A percentile compares a stretch with the other conserved stretches of the same genome.
Evolutionary conservation across 1,140 invertebrate genomes (phyloP).

Genomic region (Macrotrachela quadricornifera): DNA sequence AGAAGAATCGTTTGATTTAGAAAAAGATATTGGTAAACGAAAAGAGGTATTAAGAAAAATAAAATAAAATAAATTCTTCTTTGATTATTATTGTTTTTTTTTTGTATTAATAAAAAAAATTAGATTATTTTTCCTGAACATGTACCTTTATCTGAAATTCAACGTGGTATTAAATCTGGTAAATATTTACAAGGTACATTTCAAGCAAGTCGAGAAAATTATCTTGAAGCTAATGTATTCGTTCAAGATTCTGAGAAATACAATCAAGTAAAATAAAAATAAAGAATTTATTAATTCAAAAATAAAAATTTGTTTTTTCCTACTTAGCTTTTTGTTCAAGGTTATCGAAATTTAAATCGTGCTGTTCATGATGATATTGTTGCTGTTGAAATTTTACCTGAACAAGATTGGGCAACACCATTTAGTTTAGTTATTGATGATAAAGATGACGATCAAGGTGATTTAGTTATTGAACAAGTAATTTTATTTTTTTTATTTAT

Average conservation of each 20-base stretch:
- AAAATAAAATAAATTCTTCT: background rate
- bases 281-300: background rate
- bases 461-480: constrained; percentile 3
- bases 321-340: constrained; percentile 43
- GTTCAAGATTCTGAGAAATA: constrained; percentile 34
- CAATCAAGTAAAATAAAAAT: background rate
- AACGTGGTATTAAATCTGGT: constrained; percentile 55
- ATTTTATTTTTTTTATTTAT: too few relatives aligned
- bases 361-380: constrained; percentile 88
- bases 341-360: constrained; percentile 61
- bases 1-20: background rate
- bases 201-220: constrained; percentile 55
- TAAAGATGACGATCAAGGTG: constrained; percentile 1
- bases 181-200: constrained; percentile 53
- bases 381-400: constrained; percentile 65
- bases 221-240: constrained; percentile 69
- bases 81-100: constrained; percentile 6
- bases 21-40: constrained; percentile 31
- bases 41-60: constrained; percentile 4
- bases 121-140: constrained; percentile 44
- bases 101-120: background rate
- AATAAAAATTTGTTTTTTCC: background rate
- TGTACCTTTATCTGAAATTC: constrained; percentile 46
- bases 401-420: constrained; percentile 66
- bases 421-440: constrained; percentile 6